Evolutionary conservation across 1,140 invertebrate genomes (phyloP), one percentile per base, ranked within the genome.

Genomic region (Conus ventricosus): DNA sequence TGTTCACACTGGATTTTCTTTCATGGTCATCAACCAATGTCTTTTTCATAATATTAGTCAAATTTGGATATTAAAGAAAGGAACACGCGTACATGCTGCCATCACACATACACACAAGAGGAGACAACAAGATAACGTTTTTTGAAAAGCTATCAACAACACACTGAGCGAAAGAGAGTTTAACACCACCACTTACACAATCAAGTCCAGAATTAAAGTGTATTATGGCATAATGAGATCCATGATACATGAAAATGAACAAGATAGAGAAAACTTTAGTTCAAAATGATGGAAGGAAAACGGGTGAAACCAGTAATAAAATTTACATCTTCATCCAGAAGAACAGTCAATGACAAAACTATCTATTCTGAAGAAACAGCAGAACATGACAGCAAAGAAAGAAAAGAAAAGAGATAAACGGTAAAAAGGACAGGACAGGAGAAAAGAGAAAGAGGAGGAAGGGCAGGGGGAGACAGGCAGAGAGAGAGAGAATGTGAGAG

Each of bases 191-290:
- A 57, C 53, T 23, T 53, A 83, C 11, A 82, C 54, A 54, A n/a
- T 54, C n/a, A 82, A 20, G 80, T 75, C 85, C 81, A 84, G 81
- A 88, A 83, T 84, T 63, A 60, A 83, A 51, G 78, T 88, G 87
- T 88, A 88, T 89, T 89, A 86, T 89, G 88, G 85, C 75, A 88
- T 78, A 87, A 89, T 89, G 88, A 89, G 88, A 89, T 89, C 88
- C 88, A 89, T 89, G 88, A 89, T 85, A 89, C 55, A 71, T 71
- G 51, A 57, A 89, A 89, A 86, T 88, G 87, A 57, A 88, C 85
- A 54, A 80, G 83, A 85, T 85, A 71, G 76, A 53, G 76, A 55
- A 86, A 63, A 84, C 23, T 54, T n/a, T 85, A 81, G 8, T 60
- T 60, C 57, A 89, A 86, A 85, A 71, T 89, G 88, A 81, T 89